These are phyloP conservation scores for Zoroaster sp. DNA, from an alignment of 53 echinoderm and acorn worm genomes.

Conservation along the genomic window DNA sequence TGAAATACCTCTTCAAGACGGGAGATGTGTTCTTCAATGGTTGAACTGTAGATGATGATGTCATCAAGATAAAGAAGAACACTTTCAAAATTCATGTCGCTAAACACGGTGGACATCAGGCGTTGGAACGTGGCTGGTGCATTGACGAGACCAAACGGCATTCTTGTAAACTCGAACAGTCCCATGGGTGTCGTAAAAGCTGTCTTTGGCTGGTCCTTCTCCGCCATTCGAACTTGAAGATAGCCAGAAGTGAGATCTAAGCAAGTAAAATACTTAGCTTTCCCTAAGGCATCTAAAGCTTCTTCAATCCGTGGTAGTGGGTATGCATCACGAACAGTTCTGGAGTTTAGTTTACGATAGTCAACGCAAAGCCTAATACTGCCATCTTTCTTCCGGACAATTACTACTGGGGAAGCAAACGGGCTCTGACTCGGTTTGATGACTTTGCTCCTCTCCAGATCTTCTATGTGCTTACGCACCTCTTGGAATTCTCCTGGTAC, in stretches of 20 bases:
- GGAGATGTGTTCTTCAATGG: constrained; percentile 17
- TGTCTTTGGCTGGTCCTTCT: constrained; percentile 18
- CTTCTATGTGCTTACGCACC: constrained; percentile 1
- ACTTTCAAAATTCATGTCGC: constrained; percentile 24
- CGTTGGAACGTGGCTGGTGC: constrained; percentile 53
- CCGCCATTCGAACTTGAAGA: not conserved
- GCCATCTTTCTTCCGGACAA: constrained; percentile 47
- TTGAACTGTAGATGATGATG: constrained; percentile 29
- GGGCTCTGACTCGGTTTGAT: constrained; percentile 26
- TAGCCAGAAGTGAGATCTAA: constrained; percentile 54
- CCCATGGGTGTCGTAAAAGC: constrained; percentile 41
- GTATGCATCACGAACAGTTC: constrained; percentile 30
- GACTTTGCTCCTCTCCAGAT: not conserved
- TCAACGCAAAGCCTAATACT: constrained; percentile 17
- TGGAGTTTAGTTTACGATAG: constrained; percentile 43
- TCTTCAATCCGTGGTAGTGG: constrained; percentile 35
- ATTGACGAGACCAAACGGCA: constrained; percentile 48
- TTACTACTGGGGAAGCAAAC: constrained; percentile 50
- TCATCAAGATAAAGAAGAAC: constrained; percentile 47
- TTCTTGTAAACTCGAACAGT: constrained; percentile 23
- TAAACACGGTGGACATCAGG: constrained; percentile 38
- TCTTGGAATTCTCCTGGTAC: constrained; percentile 9
- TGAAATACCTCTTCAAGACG: not conserved
- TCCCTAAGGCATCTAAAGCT: constrained; percentile 27
- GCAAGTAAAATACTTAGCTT: constrained; percentile 57